Evolutionary conservation across 2,113 vertebrate species (phyloP), one percentile per base, ranked within the genome.

Genomic region (Naja naja): DNA sequence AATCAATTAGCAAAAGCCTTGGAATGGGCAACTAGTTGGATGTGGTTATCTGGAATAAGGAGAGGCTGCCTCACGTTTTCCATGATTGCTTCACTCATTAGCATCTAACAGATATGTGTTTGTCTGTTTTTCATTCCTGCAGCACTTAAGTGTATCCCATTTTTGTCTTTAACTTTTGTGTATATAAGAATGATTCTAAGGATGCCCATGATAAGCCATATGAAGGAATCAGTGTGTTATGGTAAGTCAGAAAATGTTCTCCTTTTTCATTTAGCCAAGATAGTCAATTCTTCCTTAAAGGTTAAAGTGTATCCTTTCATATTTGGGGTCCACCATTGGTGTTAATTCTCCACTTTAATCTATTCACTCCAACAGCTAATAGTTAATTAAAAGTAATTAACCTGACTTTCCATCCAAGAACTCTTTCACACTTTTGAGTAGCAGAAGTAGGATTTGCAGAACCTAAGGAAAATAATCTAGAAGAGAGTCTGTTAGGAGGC

Each of bases 171-270:
- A 30, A 92, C 92, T 12, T 58, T 47, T 56, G 10, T 92, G 53
- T 92, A 92, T 85, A 85, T 92, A 81, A 89, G 92, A 54, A 0
- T 92, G 69, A 92, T 92, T 20, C 5, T 92, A 10, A n/a, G 20
- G 18, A 34, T 89, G 92, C 64, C 92, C 69, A 58, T 89, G 53
- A 49, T 58, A 23, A 92, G 87, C 27, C 52, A 81, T 7, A 89
- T 92, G 92, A 92, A 92, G 23, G 88, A 92, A 55, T 88, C 54
- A 9, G 56, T 92, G 22, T 92, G 92, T n/a, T 92, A 85, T 8
- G 92, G 92, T 92, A 53, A 92, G 92, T 74, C 9, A 55, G 58
- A 30, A 6, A 16, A 7, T 6, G 3, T 39, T n/a, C 0, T 6
- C 11, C 43, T 54, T 54, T 25, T 39, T 30, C 23, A 39, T 86